Conservation (phyloP, 1,140 invertebrate species). For the Trichonephila clavata region DNA sequence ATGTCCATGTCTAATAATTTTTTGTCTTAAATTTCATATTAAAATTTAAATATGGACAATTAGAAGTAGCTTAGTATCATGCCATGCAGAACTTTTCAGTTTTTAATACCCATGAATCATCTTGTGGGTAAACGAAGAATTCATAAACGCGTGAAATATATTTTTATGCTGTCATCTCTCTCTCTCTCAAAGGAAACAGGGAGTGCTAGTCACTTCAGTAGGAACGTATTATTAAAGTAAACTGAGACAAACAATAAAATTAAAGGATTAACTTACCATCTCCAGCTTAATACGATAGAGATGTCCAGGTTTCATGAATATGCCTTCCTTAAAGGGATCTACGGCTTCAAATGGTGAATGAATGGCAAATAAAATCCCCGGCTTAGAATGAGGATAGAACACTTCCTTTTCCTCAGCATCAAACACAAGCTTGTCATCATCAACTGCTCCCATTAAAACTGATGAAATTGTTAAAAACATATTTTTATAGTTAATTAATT, state of each 20-base stretch:
- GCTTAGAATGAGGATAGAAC: neutral
- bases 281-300: conserved; percentile 16
- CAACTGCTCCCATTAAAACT: neutral
- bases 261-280: conserved; percentile 17
- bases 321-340: conserved; percentile 54
- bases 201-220: too few species aligned
- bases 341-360: conserved; percentile 58
- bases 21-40: too few species aligned
- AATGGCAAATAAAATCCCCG: conserved; percentile 48
- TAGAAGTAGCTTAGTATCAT: too few species aligned
- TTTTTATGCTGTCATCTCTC: too few species aligned
- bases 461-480: neutral
- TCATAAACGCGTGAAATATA: too few species aligned
- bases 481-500: neutral
- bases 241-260: neutral
- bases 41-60: too few species aligned
- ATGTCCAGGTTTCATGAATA: conserved; percentile 29
- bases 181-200: too few species aligned
- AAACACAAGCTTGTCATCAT: neutral
- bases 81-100: too few species aligned
- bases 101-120: too few species aligned
- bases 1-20: too few species aligned
- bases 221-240: too few species aligned
- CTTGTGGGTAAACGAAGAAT: too few species aligned
- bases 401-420: conserved; percentile 44